These are phyloP conservation scores for Pyralis farinalis DNA, from an alignment of 2,888 invertebrate genomes.

Conservation along the genomic window DNA sequence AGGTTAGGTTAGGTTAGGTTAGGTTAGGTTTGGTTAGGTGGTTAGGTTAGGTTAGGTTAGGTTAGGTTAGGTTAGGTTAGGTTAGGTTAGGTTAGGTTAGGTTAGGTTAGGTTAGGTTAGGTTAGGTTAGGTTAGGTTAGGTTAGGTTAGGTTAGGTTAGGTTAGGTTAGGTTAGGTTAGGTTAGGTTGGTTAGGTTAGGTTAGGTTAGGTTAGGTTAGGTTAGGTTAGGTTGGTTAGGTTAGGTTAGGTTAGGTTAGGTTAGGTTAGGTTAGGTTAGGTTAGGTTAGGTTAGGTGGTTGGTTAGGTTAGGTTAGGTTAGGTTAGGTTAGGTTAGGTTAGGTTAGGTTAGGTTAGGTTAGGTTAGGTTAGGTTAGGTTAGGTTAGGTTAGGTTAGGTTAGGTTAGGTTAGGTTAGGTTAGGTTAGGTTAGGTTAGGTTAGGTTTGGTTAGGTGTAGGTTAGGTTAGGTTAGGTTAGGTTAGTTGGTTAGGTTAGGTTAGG, in stretches of 20 bases:
- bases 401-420: conserved; percentile 12
- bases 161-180: conserved; percentile 12
- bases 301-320: conserved; percentile 12
- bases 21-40: conserved; percentile 19
- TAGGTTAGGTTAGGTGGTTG: conserved; percentile 11
- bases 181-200: conserved; percentile 10
- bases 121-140: conserved; percentile 18
- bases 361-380: conserved; percentile 12
- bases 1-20: conserved; percentile 18
- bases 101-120: conserved; percentile 19
- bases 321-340: conserved; percentile 11
- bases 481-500: conserved; percentile 12
- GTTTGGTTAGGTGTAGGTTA: conserved; percentile 9
- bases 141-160: conserved; percentile 13
- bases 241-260: conserved; percentile 12
- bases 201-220: conserved; percentile 7
- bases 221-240: conserved; percentile 12
- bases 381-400: conserved; percentile 12
- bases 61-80: conserved; percentile 19
- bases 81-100: conserved; percentile 17
- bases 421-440: conserved; percentile 9
- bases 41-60: conserved; percentile 14
- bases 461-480: conserved; percentile 11
- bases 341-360: conserved; percentile 9
- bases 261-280: conserved; percentile 12